Percentiles rank a stretch among this genome's conserved stretches.
These are phyloP conservation scores for Tragelaphus imberbis DNA, from an alignment of 2,113 vertebrate genomes.

Conservation along the genomic window DNA sequence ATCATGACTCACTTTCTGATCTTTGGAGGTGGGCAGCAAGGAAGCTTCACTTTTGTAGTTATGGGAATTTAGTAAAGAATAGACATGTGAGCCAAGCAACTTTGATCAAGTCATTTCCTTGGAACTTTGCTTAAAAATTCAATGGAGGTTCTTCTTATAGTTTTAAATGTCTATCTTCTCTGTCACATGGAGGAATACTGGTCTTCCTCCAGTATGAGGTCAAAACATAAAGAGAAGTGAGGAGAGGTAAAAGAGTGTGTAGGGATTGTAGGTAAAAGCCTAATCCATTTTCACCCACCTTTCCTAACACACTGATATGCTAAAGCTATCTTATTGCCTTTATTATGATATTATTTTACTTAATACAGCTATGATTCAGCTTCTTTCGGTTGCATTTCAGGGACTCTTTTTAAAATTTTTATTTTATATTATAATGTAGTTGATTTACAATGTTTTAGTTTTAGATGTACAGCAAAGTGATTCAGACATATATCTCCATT, in stretches of 20 bases:
- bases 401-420: background rate
- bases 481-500: background rate
- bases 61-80: background rate
- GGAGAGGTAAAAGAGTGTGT: background rate
- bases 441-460: background rate
- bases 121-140: background rate
- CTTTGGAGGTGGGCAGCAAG: background rate
- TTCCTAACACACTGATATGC: background rate
- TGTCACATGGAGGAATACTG: background rate
- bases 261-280: background rate
- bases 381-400: background rate
- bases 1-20: background rate
- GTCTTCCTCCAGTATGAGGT: background rate
- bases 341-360: background rate
- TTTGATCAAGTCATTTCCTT: background rate
- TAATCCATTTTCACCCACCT: background rate
- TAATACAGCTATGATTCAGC: background rate
- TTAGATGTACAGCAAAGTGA: background rate
- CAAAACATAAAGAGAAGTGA: background rate
- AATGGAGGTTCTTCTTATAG: background rate
- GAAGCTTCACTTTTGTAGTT: background rate
- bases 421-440: background rate
- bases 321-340: background rate
- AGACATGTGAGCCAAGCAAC: background rate
- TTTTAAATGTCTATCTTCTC: background rate